Conservation (phyloP, 1,140 invertebrate genomes). For the Limonius californicus region DNA sequence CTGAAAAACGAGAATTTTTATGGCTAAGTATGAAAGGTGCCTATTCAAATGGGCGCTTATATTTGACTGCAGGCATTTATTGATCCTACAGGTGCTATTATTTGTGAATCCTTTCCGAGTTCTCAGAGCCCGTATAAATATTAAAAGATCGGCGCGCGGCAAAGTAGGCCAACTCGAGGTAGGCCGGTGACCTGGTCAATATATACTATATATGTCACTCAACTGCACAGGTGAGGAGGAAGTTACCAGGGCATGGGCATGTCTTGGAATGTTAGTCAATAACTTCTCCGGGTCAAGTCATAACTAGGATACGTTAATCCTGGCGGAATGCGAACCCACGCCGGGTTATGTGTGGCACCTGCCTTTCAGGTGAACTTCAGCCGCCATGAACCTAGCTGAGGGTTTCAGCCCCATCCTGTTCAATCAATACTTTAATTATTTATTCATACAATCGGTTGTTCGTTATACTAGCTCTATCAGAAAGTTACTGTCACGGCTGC, state of each 20-base stretch:
- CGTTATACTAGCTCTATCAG: too few species aligned
- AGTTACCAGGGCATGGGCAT: conserved; percentile 24
- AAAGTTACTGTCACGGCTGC: too few species aligned
- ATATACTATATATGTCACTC: conserved; percentile 17
- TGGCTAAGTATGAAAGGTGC: conserved; percentile 1
- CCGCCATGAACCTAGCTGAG: too few species aligned
- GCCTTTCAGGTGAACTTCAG: too few species aligned
- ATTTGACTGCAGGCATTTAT: conserved; percentile 9
- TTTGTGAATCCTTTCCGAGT: conserved; percentile 8
- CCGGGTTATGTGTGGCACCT: too few species aligned
- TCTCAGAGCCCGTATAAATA: conserved; percentile 17
- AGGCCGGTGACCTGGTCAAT: conserved; percentile 33
- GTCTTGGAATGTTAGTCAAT: background rate
- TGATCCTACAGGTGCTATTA: conserved; percentile 6
- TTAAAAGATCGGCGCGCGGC: conserved; percentile 19
- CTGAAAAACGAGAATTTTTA: background rate
- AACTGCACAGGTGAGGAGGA: conserved; percentile 22
- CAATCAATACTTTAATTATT: too few species aligned
- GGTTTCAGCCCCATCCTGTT: too few species aligned
- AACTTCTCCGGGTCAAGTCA: conserved; percentile 6
- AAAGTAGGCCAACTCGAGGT: conserved; percentile 28
- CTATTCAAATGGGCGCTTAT: conserved; percentile 7
- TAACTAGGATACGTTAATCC: background rate
- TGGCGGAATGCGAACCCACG: too few species aligned
- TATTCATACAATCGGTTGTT: too few species aligned